Base-by-base conservation (phyloP, 30 jellyfish, hydroid and myxozoan species). In the Turritopsis dohrnii region DNA sequence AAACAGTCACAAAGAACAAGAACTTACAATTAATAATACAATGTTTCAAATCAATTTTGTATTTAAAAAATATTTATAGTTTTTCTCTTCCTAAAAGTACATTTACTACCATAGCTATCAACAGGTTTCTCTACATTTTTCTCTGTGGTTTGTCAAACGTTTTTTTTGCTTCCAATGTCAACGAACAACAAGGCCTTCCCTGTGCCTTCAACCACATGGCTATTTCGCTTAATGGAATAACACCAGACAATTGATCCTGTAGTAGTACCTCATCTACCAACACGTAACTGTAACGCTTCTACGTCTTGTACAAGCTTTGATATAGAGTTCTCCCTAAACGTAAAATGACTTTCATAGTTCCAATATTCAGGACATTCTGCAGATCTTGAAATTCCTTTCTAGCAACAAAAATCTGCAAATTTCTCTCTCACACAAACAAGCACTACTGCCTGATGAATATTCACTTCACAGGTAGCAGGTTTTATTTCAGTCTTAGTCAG, bases 241-340 rank as follows among this genome's bases (percentile, higher is more conserved):
- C 13, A 13, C 9, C 60, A 41, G 60, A 13, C 13, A 3, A 41
- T 13, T 3, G 60, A 3, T 41, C 13, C 9, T 41, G 60, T 41
- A 41, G 5, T 3, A 3, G 13, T 13, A 41, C 13, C 9, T 19
- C 19, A 69, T 9, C 77, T 74, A 9, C 83, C 83, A 26, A 74
- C 65, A n/a, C 65, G 83, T 9, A 74, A 28, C 18, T 26, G 24
- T 19, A 80, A 54, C 52, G 87, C 31, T 18, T 80, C 29, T 41
- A 71, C 79, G 17, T 80, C 87, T 52, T 80, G 84, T 0, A 80
- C 79, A 13, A 80, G 81, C 13, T 80, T 53, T 16, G 83, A 65
- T 23, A 80, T 80, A 52, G 28, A 23, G 28, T 26, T 80, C 53
- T 28, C 87, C 53, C 87, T 80, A 80, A 79, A 54, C 26, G 29